Evolutionary conservation across 2,888 invertebrate species (phyloP).

Genomic region (Meliscaeva auricollis): DNA sequence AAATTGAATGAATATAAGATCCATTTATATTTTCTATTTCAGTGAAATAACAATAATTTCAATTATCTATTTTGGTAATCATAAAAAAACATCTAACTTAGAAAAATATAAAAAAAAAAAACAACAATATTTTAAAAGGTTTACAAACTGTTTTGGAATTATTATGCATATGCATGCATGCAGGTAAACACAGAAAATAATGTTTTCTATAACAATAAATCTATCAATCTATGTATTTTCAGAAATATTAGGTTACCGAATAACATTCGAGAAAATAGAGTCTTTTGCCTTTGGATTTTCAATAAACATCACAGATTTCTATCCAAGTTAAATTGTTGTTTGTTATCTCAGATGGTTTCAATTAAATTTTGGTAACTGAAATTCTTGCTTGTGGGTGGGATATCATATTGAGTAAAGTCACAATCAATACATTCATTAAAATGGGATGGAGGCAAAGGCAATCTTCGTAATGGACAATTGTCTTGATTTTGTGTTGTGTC

Average conservation of each 20-base stretch:
- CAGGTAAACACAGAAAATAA: no score
- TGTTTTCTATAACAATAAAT: no score
- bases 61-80: no score
- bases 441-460: background rate
- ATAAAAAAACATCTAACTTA: no score
- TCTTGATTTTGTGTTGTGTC: background rate
- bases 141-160: no score
- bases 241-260: background rate
- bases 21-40: no score
- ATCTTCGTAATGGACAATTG: background rate
- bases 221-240: no score
- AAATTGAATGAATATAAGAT: no score
- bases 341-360: slow-evolving; percentile 9
- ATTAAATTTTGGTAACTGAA: slow-evolving; percentile 18
- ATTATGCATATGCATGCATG: no score
- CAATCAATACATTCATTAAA: background rate
- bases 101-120: no score
- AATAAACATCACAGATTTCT: background rate
- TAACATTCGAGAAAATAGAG: background rate
- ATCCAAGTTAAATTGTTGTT: background rate
- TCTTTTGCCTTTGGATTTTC: background rate
- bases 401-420: background rate
- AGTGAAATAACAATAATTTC: no score
- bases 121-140: no score
- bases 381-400: background rate